Evolutionary conservation across 1,140 invertebrate species (phyloP).

Genomic region (Phenacoccus solenopsis): DNA sequence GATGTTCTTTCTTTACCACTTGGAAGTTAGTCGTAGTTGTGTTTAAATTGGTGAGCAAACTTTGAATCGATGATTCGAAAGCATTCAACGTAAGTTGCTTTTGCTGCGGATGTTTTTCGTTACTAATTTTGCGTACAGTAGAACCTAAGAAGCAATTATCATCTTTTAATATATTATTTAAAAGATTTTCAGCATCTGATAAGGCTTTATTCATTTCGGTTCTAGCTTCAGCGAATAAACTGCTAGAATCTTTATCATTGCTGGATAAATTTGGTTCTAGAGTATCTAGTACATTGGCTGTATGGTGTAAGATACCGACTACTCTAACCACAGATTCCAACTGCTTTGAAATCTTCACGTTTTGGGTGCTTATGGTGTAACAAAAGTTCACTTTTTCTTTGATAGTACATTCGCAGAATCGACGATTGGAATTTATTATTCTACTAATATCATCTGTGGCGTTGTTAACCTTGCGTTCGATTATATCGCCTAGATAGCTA

Average conservation of each 20-base stretch:
- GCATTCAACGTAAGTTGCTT: background rate
- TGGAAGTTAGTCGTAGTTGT: background rate
- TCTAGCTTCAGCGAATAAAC: background rate
- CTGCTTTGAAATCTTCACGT: background rate
- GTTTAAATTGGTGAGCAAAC: background rate
- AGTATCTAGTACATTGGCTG: background rate
- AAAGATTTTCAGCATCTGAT: background rate
- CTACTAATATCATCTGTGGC: background rate
- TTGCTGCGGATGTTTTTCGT: background rate
- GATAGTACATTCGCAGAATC: background rate
- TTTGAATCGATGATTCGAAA: background rate
- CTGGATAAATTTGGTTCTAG: background rate
- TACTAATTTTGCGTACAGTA: background rate
- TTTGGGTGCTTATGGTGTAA: background rate
- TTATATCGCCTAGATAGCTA: background rate
- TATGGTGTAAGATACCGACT: background rate
- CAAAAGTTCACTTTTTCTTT: background rate
- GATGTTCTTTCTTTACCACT: background rate
- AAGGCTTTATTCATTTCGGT: background rate
- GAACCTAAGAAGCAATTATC: background rate
- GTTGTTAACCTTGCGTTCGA: background rate
- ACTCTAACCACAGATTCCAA: background rate
- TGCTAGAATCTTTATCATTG: background rate
- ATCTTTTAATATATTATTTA: background rate
- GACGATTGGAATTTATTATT: background rate